phyloP scores from a whole-genome alignment of 2,888 invertebrate species.

The Archips crataeganus region DNA sequence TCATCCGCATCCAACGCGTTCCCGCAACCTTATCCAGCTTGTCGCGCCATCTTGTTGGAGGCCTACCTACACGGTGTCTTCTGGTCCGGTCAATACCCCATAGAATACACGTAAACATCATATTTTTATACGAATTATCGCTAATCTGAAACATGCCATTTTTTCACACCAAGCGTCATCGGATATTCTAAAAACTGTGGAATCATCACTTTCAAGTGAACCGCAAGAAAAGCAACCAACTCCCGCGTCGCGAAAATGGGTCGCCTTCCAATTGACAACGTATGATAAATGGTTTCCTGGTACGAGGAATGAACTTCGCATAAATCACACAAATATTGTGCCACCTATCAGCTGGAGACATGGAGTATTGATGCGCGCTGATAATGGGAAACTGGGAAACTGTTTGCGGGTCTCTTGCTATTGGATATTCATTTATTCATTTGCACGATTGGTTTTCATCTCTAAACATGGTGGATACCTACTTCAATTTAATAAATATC shows the following conservation, averaged over 20 bases:
- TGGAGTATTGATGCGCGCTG: conserved; percentile 47
- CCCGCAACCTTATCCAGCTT: too few species aligned
- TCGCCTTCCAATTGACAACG: conserved; percentile 76
- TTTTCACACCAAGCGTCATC: conserved; percentile 9
- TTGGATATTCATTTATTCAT: not conserved
- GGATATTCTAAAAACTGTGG: conserved; percentile 33
- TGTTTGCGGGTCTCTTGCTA: not conserved
- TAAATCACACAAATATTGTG: conserved; percentile 69
- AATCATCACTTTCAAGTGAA: conserved; percentile 57
- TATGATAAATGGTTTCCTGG: conserved; percentile 69
- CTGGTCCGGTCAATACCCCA: too few species aligned
- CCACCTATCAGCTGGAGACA: conserved; percentile 55
- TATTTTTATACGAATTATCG: not conserved
- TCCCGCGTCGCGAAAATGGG: conserved; percentile 66
- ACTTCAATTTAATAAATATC: too few species aligned
- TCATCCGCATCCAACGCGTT: too few species aligned
- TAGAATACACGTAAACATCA: not conserved
- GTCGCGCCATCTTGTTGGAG: too few species aligned
- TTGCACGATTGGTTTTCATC: conserved; percentile 10
- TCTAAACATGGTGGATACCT: not conserved
- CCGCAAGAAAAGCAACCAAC: conserved; percentile 66
- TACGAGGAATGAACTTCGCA: conserved; percentile 56
- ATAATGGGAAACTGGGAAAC: conserved; percentile 14
- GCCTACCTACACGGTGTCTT: too few species aligned
- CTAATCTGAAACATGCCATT: not conserved